Conservation (phyloP, 2,888 invertebrate species). For the Zootermopsis nevadensis region DNA sequence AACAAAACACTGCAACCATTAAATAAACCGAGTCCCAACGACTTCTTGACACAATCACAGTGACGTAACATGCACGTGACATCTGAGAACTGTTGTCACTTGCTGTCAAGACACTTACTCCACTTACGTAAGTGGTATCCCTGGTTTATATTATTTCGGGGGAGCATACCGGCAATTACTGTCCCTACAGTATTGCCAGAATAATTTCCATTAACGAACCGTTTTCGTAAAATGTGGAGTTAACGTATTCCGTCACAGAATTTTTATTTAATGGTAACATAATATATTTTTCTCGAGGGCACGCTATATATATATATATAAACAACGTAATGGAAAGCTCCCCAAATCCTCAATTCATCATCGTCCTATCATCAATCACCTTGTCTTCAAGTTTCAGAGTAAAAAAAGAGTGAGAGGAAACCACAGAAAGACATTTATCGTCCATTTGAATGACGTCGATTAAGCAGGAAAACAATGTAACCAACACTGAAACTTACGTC, state of each 20-base stretch:
- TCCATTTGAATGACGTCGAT: constrained; percentile 11
- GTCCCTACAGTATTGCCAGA: too few species aligned
- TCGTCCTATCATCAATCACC: constrained; percentile 12
- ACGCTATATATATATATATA: too few species aligned
- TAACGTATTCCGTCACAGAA: too few species aligned
- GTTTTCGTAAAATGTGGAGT: too few species aligned
- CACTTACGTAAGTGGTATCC: neutral
- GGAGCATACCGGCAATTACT: too few species aligned
- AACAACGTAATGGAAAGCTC: too few species aligned
- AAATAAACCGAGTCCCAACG: too few species aligned
- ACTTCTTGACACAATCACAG: too few species aligned
- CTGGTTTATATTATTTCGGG: neutral
- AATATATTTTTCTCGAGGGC: too few species aligned
- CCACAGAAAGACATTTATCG: neutral
- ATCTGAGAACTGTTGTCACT: neutral
- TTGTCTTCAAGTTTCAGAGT: neutral
- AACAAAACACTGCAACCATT: too few species aligned
- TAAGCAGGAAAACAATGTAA: neutral
- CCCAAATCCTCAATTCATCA: neutral
- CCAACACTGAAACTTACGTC: neutral
- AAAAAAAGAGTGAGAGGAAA: neutral
- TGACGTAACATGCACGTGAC: neutral
- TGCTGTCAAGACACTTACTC: neutral
- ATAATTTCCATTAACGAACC: too few species aligned
- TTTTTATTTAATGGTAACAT: too few species aligned